A percentile compares a stretch with the other conserved stretches of the same genome.
These are phyloP conservation scores for Paedocypris sp. DNA, from an alignment of 2,113 vertebrate genomes.

Conservation along the genomic window DNA sequence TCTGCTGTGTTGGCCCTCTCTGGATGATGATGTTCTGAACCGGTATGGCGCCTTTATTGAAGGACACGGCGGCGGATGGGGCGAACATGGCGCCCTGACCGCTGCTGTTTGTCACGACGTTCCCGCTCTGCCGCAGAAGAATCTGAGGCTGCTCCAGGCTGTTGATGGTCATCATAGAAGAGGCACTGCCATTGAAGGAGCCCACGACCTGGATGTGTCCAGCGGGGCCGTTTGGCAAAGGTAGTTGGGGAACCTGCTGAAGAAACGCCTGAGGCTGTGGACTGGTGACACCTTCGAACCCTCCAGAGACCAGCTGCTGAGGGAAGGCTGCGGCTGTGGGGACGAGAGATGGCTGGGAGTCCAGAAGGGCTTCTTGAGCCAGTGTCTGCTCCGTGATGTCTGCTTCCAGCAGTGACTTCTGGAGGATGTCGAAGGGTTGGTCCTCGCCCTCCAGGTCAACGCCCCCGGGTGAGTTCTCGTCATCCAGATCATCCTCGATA, in stretches of 20 bases:
- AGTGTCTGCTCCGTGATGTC: conserved; percentile 97
- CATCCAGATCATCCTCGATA: conserved; percentile 87
- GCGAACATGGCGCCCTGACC: conserved; percentile 66
- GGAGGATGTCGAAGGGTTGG: conserved; percentile 96
- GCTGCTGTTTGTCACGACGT: conserved; percentile 38
- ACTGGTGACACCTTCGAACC: conserved; percentile 45
- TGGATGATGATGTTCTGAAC: conserved; percentile 98
- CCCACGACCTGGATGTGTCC: conserved; percentile 91
- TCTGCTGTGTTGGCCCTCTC: conserved; percentile 73
- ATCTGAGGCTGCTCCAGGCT: conserved; percentile 90
- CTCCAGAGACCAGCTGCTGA: conserved; percentile 61
- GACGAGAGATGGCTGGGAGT: conserved; percentile 66
- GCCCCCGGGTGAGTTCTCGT: conserved; percentile 69
- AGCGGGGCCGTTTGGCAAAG: conserved; percentile 77
- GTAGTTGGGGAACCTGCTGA: conserved; percentile 80
- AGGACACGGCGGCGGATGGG: conserved; percentile 77
- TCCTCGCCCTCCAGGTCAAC: conserved; percentile 83
- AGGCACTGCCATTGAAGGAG: conserved; percentile 76
- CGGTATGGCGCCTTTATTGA: conserved; percentile 83
- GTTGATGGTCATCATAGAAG: conserved; percentile 90
- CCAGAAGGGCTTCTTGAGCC: conserved; percentile 92
- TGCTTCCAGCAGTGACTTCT: conserved; percentile 95
- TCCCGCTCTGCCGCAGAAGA: conserved; percentile 73
- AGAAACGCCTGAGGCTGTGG: conserved; percentile 77
- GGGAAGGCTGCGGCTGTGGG: conserved; percentile 50